Evolutionary conservation across 2,888 invertebrate species (phyloP), one percentile per base, ranked within the genome.

Genomic region (Clusia tigrina): DNA sequence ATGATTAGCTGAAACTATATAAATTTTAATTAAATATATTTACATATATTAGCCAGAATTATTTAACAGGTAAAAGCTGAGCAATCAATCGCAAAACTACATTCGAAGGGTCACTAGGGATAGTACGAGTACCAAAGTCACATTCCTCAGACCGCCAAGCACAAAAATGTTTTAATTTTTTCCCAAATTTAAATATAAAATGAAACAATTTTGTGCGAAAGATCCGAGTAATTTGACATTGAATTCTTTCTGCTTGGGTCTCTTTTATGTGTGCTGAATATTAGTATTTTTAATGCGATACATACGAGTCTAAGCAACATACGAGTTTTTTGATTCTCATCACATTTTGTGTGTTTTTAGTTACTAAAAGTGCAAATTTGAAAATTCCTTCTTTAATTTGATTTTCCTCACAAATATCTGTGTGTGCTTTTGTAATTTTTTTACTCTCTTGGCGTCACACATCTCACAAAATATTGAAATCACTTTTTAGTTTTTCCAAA

Each of bases 201-300:
- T 32, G 9, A n/a, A n/a, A 3, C 9, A 6, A 42, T 15, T 42
- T 42, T 6, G 42, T 6, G 9, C 12, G 12, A 9, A 42, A 18
- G 42, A 24, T 20, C 25, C 53, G 62, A 62, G 60, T 62, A 62
- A 48, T 58, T n/a, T 58, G 51, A 64, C 60, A 60, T 64, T 58
- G 32, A 20, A 20, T 54, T 42, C 63, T 67, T 66, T 68, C 70
- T 73, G 72, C 71, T 73, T 74, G 72, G 70, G 69, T 67, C 58
- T 69, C 69, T 68, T 71, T 72, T 73, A 69, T 70, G 71, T 71
- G 75, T 77, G 72, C 71, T 67, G 69, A 70, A 72, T 70, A 69
- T 65, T 62, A 32, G 12, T n/a, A n/a, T n/a, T n/a, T n/a, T n/a
- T n/a, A n/a, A n/a, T n/a, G n/a, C n/a, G n/a, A n/a, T n/a, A n/a